phyloP scores from a whole-genome alignment of 2,888 invertebrate species.

The Caenorhabditis becei region DNA sequence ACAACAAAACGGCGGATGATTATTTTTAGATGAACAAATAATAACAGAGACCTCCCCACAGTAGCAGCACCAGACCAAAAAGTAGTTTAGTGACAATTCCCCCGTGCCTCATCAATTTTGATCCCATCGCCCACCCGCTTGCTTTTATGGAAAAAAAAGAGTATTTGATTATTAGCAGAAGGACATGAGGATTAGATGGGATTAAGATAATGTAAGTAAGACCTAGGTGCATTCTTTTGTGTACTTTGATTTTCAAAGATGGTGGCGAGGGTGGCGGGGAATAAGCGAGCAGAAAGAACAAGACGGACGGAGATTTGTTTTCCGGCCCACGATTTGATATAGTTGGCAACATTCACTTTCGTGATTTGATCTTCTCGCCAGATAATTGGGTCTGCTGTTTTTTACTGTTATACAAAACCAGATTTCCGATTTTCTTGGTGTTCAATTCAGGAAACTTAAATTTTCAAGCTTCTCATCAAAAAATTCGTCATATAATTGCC shows the following conservation, averaged over 20 bases:
- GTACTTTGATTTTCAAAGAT: too few species aligned
- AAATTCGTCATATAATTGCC: too few species aligned
- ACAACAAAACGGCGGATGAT: not conserved
- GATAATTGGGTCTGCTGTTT: too few species aligned
- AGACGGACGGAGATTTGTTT: conserved; percentile 35
- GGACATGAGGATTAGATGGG: conserved; percentile 6
- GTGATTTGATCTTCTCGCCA: conserved; percentile 36
- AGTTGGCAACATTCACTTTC: conserved; percentile 48
- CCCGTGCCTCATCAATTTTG: conserved; percentile 37
- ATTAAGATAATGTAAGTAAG: too few species aligned
- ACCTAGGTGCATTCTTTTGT: too few species aligned
- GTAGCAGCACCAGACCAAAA: not conserved
- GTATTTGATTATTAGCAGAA: conserved; percentile 4
- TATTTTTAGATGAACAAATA: not conserved
- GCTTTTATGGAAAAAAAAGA: not conserved
- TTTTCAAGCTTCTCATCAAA: too few species aligned
- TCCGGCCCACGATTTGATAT: conserved; percentile 44
- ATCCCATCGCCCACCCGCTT: conserved; percentile 14
- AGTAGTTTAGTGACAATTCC: conserved; percentile 7
- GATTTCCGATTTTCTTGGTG: not conserved
- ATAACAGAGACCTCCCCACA: not conserved
- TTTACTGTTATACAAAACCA: too few species aligned
- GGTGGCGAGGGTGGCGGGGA: too few species aligned
- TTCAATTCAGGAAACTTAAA: not conserved
- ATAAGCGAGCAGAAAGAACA: too few species aligned